Base-by-base conservation (phyloP, 2,888 invertebrate species). In the Ophioninae sp. region DNA sequence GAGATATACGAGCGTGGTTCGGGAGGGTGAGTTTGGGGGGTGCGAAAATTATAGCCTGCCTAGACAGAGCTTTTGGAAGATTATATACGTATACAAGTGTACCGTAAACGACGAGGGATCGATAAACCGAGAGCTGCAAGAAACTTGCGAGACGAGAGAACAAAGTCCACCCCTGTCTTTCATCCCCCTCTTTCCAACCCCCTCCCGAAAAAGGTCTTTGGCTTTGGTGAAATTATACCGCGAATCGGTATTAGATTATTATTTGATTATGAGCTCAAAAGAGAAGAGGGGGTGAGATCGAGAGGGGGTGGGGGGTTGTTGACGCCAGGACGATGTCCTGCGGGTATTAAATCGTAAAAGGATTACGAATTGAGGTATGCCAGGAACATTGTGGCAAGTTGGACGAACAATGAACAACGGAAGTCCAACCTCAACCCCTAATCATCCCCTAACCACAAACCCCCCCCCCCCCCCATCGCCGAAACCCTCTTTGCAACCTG, bases 21-120 rank as follows among this genome's bases (percentile, higher is more conserved):
- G 41, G 39, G 81, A 81, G 41, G 39, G 81, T 77, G 80, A 84
- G 82, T 72, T 30, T 17, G 39, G 85, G 80, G 79, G 87, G 89
- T 87, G 90, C 87, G 89, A 89, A 91, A 90, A 91, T 91, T 91
- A 88, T 87, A 89, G 87, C 86, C 88, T 87, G 88, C 85, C 86
- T 82, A 82, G 76, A 56, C 59, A 61, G 63, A 41, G 56, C 71
- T 76, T 64, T 76, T 65, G 79, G 68, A 23, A 65, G 56, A 75
- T 23, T 13, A 17, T 13, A 56, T 56, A 63, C n/a, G 64, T 65
- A 37, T 59, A 20, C 20, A 9, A 22, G 20, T 17, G n/a, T 68
- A 64, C 44, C 68, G 41, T 41, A 22, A 68, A 59, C 69, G 59
- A 44, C 56, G 37, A 80, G 79, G 30, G 80, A 83, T 80, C 83